A percentile compares a stretch with the other conserved stretches of the same genome.
Conservation (phyloP, 2,797 vertebrate genomes). For the Vipera latastei region DNA sequence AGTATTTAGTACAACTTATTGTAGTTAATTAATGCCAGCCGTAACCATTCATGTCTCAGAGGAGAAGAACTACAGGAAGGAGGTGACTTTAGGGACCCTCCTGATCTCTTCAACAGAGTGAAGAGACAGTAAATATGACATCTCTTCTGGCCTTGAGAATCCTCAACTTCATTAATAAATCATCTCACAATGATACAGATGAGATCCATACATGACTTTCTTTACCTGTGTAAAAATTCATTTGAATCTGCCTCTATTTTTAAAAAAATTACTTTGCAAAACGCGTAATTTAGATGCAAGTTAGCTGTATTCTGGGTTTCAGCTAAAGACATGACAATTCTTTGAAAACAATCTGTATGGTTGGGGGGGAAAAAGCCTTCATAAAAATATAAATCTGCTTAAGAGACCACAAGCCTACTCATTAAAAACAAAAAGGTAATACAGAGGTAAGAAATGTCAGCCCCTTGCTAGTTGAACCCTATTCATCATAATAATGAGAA, state of each 20-base stretch:
- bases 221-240: not conserved
- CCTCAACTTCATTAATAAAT: not conserved
- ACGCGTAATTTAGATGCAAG: not conserved
- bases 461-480: slow-evolving; percentile 16
- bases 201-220: not conserved
- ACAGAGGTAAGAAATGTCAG: slow-evolving; percentile 9
- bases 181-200: not conserved
- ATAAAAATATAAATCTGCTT: not conserved
- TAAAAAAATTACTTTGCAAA: not conserved
- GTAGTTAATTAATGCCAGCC: not conserved
- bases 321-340: not conserved
- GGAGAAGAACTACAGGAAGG: not conserved
- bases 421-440: slow-evolving; percentile 61
- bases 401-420: slow-evolving; percentile 55
- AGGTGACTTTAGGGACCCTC: not conserved
- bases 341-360: not conserved
- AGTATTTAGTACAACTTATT: not conserved
- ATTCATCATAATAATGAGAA: slow-evolving; percentile 18
- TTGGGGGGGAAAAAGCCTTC: not conserved
- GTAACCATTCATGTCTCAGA: not conserved
- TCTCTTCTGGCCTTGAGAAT: not conserved
- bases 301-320: not conserved
- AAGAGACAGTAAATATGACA: not conserved
- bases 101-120: not conserved
- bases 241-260: not conserved